phyloP scores from a whole-genome alignment of 2,797 vertebrate species.

The Cossypha polioptera region DNA sequence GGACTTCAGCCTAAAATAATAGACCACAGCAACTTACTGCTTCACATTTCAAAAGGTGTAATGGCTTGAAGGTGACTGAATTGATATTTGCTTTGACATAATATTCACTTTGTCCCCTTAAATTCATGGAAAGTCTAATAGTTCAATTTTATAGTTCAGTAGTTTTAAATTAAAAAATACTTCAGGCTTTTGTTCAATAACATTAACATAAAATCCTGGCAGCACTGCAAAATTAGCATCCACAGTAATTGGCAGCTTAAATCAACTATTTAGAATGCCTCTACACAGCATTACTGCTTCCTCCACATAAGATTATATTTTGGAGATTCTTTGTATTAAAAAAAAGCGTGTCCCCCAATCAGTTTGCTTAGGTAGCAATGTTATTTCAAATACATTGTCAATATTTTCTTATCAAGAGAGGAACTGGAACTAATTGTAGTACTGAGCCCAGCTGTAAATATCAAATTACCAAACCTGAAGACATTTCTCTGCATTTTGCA shows the following conservation, averaged over 20 bases:
- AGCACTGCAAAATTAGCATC: slow-evolving; percentile 58
- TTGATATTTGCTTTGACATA: slow-evolving; percentile 61
- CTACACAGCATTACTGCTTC: slow-evolving; percentile 17
- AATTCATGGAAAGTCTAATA: slow-evolving; percentile 55
- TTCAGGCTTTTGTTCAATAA: slow-evolving; percentile 65
- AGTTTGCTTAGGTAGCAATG: neutral
- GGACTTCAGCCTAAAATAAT: slow-evolving; percentile 22
- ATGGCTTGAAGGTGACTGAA: slow-evolving; percentile 65
- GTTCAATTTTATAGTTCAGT: slow-evolving; percentile 71
- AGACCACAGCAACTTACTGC: neutral
- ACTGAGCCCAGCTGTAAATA: neutral
- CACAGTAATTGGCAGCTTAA: slow-evolving; percentile 51
- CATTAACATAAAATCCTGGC: slow-evolving; percentile 68
- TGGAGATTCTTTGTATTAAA: neutral
- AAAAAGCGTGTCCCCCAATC: neutral
- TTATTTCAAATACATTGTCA: neutral
- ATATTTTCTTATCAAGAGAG: neutral
- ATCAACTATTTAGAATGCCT: slow-evolving; percentile 6
- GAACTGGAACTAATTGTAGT: neutral
- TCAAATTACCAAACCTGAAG: neutral
- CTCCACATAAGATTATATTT: slow-evolving; percentile 21
- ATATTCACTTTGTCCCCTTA: slow-evolving; percentile 61
- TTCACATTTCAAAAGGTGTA: slow-evolving; percentile 31
- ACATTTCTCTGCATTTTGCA: neutral
- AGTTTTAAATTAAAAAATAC: slow-evolving; percentile 72